phyloP scores from a whole-genome alignment of 30 jellyfish, hydroid and myxozoan species.

The Aurelia sp. region DNA sequence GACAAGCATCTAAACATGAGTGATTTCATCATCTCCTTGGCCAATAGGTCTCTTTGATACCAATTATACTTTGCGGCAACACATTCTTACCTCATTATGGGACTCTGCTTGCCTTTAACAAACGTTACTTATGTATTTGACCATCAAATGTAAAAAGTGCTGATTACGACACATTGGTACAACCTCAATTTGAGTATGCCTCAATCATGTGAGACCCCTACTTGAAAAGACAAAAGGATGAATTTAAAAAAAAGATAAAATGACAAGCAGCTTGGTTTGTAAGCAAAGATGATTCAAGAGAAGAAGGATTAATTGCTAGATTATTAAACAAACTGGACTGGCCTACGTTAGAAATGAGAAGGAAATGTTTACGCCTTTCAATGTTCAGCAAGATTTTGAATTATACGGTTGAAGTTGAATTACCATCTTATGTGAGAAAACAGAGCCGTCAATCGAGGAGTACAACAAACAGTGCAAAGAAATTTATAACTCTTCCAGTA shows the following conservation, averaged over 20 bases:
- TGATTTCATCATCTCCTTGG: too few relatives aligned
- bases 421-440: constrained; percentile 20
- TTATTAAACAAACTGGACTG: constrained; percentile 1
- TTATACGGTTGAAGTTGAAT: constrained; percentile 5
- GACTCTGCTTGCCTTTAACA: constrained; percentile 16
- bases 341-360: constrained; percentile 30
- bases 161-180: neutral
- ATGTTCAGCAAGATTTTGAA: constrained; percentile 15
- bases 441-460: constrained; percentile 23
- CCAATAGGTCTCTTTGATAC: too few relatives aligned
- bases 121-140: neutral
- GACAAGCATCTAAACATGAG: too few relatives aligned
- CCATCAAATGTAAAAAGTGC: neutral
- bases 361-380: constrained; percentile 27
- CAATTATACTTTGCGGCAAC: too few relatives aligned
- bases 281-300: constrained; percentile 39
- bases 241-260: neutral
- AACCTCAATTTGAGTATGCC: constrained; percentile 2
- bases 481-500: constrained; percentile 3
- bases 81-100: too few relatives aligned
- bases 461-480: constrained; percentile 18
- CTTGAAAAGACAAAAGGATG: neutral
- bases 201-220: constrained; percentile 6
- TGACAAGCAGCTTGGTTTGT: neutral
- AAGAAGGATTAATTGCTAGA: constrained; percentile 29